Base-by-base conservation (phyloP, 2,797 vertebrate genomes). In the Parambassis ranga region DNA sequence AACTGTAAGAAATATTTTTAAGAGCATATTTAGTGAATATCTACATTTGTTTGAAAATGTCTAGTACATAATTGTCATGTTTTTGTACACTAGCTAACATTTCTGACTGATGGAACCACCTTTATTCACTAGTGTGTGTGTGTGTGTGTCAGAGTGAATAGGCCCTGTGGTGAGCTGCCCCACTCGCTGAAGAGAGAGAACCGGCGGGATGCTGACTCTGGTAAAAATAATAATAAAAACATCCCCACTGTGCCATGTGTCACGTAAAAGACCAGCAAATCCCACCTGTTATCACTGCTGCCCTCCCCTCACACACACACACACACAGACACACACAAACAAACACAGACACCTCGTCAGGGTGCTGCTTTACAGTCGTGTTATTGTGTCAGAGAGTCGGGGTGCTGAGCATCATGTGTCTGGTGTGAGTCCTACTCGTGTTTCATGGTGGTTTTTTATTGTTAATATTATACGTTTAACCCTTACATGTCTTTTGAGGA, bases 221-320 rank as follows among this genome's bases (percentile, higher is more conserved):
- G 30, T 70, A 2, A 77, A 81, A 79, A n/a, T n/a, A n/a, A n/a
- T n/a, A n/a, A n/a, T n/a, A n/a, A n/a, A n/a, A n/a, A n/a, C n/a
- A n/a, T 5, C 20, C 30, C 24, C 16, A 2, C 50, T 7, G n/a
- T 6, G 7, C 58, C 26, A 11, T 9, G 20, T 57, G 49, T 41
- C 60, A 20, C 38, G 47, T 28, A 24, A 75, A 58, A 35, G 20
- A 46, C 3, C 46, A 30, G 55, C 46, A 78, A 81, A 76, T 79
- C 69, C 71, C 56, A 22, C 46, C 65, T 46, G 63, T 47, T 4
- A 39, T 50, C 43, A 24, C 15, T 5, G 27, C 14, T 3, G 2
- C 1, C 11, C 4, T 11, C 27, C 32, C 4, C 51, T 6, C 20
- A 46, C 41, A 43, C 36, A 47, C 55, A 49, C 38, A 19, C 10